Evolutionary conservation across 2,797 vertebrate species (phyloP).

Genomic region (Gallinago stenura): DNA sequence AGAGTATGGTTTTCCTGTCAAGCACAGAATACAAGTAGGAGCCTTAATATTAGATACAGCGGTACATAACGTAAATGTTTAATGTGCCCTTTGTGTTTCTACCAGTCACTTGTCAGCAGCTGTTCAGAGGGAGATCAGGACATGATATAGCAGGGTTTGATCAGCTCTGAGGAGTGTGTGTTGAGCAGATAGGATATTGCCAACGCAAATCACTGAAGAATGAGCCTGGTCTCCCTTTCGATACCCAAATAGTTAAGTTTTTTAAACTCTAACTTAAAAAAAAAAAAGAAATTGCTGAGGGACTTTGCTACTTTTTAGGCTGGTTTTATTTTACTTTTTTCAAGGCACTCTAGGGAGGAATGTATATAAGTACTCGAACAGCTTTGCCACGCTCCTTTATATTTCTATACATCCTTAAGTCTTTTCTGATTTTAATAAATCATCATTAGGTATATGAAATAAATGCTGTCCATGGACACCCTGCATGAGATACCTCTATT

Average conservation of each 20-base stretch:
- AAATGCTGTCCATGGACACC: not conserved
- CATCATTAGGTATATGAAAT: not conserved
- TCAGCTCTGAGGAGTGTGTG: not conserved
- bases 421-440: not conserved
- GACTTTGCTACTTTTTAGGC: not conserved
- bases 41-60: not conserved
- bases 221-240: not conserved
- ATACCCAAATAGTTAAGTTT: not conserved
- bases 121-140: not conserved
- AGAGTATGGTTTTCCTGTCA: not conserved
- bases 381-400: not conserved
- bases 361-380: not conserved
- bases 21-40: not conserved
- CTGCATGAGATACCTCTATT: not conserved
- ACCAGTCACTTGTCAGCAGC: not conserved
- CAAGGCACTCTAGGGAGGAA: not conserved
- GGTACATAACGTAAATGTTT: not conserved
- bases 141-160: not conserved
- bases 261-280: not conserved
- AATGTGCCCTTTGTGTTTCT: not conserved
- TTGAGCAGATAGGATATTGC: not conserved
- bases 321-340: not conserved
- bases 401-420: not conserved
- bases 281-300: too few species aligned
- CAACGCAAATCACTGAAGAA: not conserved